These are phyloP conservation scores for Pelecanoides urinatrix DNA, from an alignment of 2,113 vertebrate species.

Conservation along the genomic window DNA sequence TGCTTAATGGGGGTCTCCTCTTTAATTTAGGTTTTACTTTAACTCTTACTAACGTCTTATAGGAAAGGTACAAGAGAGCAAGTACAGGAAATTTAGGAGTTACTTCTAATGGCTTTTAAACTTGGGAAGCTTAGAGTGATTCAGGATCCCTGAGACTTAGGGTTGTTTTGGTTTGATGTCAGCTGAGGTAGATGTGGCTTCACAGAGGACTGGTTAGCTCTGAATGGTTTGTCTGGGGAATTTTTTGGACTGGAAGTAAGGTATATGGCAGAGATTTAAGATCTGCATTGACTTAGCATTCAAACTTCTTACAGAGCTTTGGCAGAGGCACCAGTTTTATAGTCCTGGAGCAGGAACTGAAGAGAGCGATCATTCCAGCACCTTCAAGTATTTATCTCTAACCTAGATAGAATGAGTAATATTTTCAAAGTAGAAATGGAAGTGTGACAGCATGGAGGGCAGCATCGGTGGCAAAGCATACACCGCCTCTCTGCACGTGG, in stretches of 20 bases:
- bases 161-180: not conserved
- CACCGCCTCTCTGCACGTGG: not conserved
- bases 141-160: not conserved
- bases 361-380: not conserved
- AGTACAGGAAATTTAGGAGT: not conserved
- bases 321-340: too few species aligned
- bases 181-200: not conserved
- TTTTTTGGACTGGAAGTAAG: not conserved
- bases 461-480: not conserved
- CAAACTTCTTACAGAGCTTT: not conserved
- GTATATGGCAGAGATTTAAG: not conserved
- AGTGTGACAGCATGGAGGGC: not conserved
- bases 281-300: not conserved
- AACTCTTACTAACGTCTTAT: not conserved
- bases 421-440: not conserved
- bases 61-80: not conserved
- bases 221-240: not conserved
- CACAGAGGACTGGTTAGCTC: not conserved
- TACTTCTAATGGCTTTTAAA: not conserved
- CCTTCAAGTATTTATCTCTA: not conserved
- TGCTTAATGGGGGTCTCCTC: not conserved
- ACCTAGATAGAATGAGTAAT: not conserved
- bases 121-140: not conserved
- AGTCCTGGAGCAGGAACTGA: not conserved
- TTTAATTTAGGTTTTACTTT: not conserved